Conservation (phyloP, 2,888 invertebrate species). For the Tetanocera ferruginea region DNA sequence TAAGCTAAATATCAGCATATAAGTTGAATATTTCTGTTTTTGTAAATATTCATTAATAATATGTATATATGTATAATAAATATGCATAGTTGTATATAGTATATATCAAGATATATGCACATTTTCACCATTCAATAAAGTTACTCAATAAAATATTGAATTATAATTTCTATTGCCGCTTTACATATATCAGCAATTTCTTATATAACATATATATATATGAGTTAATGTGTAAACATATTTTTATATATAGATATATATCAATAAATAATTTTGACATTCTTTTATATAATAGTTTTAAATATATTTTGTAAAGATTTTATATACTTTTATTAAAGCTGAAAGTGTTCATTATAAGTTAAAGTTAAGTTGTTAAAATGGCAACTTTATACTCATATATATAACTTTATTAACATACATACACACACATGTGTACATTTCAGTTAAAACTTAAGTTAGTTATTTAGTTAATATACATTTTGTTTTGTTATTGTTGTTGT, state of each 20-base stretch:
- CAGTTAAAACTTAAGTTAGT: background rate
- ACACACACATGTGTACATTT: background rate
- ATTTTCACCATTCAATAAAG: background rate
- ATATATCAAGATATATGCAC: background rate
- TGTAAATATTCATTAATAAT: background rate
- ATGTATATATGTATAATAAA: background rate
- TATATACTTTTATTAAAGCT: conserved; percentile 29
- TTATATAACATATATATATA: background rate
- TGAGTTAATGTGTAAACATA: background rate
- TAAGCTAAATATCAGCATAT: background rate
- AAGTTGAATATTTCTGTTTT: background rate
- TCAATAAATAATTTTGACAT: conserved; percentile 1
- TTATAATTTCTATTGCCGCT: background rate
- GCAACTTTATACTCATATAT: conserved; percentile 1
- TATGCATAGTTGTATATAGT: background rate
- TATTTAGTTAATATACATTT: background rate
- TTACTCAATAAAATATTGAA: background rate
- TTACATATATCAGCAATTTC: background rate
- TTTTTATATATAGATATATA: background rate
- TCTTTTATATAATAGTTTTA: background rate
- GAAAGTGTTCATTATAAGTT: conserved; percentile 27
- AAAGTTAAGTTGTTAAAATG: conserved; percentile 11
- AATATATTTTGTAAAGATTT: background rate
- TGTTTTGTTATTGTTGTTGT: background rate
- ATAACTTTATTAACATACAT: background rate